These are phyloP conservation scores for Tetragonisca angustula DNA, from an alignment of 2,888 invertebrate genomes.

Conservation along the genomic window DNA sequence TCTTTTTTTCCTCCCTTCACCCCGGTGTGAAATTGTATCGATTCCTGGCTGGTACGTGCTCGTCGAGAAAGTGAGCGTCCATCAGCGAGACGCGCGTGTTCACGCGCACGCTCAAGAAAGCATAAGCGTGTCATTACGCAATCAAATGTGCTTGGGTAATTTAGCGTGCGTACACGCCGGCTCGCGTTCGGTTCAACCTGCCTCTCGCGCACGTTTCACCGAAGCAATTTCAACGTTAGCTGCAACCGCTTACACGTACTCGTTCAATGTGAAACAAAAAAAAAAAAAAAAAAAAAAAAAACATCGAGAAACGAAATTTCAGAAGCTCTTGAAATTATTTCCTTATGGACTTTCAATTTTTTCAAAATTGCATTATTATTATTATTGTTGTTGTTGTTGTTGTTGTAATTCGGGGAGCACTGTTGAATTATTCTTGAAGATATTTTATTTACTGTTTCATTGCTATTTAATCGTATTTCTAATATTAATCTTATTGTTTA, in stretches of 20 bases:
- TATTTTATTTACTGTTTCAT: background rate
- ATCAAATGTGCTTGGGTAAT: constrained; percentile 26
- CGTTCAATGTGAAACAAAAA: background rate
- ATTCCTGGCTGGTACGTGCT: constrained; percentile 7
- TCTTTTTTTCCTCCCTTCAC: background rate
- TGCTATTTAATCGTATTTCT: no score
- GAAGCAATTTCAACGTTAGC: background rate
- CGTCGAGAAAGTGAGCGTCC: constrained; percentile 48
- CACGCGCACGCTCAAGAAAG: constrained; percentile 32
- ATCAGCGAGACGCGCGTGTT: constrained; percentile 23
- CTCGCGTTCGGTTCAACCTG: constrained; percentile 9
- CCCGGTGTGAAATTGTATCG: constrained; percentile 30
- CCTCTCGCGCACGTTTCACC: background rate
- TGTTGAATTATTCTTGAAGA: background rate
- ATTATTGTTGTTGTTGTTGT: no score
- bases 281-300: no score
- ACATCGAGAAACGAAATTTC: background rate
- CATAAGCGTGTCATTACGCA: constrained; percentile 43
- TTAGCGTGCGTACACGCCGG: constrained; percentile 14
- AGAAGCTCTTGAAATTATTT: background rate
- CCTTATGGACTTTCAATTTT: background rate
- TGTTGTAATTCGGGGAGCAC: background rate
- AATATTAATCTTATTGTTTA: no score
- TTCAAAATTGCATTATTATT: background rate
- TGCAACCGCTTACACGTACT: background rate